A percentile compares a stretch with the other conserved stretches of the same genome.
Conservation (phyloP, 2,113 vertebrate species). For the Micronycteris hirsuta region DNA sequence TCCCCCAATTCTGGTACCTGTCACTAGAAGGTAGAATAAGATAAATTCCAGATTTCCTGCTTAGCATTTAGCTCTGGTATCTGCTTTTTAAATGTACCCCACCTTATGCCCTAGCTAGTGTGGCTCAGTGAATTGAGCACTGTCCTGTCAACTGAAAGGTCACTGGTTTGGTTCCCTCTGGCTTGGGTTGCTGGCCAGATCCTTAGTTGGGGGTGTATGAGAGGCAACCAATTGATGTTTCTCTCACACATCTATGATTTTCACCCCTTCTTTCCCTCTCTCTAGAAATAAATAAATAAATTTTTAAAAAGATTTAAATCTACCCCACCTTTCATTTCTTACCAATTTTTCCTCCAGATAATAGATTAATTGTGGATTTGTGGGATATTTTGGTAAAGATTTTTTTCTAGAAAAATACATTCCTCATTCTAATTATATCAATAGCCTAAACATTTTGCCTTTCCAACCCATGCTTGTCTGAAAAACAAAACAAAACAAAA, state of each 20-base stretch:
- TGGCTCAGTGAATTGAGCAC: too few species aligned
- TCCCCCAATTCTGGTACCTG: not conserved
- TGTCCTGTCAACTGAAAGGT: too few species aligned
- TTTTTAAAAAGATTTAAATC: not conserved
- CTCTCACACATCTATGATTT: too few species aligned
- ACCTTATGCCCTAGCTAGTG: not conserved
- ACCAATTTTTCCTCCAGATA: not conserved
- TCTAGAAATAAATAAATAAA: too few species aligned
- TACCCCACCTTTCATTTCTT: not conserved
- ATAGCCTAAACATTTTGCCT: conserved; percentile 68
- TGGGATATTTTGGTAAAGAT: conserved; percentile 34
- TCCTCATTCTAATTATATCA: conserved; percentile 72
- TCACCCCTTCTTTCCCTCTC: too few species aligned
- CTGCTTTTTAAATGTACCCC: not conserved
- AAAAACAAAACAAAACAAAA: conserved; percentile 58
- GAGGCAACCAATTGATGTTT: too few species aligned
- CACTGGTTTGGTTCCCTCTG: too few species aligned
- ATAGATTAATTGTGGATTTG: conserved; percentile 50
- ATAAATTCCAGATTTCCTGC: not conserved
- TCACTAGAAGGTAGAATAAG: not conserved
- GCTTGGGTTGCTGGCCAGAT: too few species aligned
- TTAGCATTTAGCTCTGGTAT: not conserved
- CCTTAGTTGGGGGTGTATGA: too few species aligned
- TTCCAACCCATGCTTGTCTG: conserved; percentile 63
- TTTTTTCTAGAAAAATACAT: conserved; percentile 62